phyloP scores from a whole-genome alignment of 2,797 vertebrate species.

The Trematocara caparti region DNA sequence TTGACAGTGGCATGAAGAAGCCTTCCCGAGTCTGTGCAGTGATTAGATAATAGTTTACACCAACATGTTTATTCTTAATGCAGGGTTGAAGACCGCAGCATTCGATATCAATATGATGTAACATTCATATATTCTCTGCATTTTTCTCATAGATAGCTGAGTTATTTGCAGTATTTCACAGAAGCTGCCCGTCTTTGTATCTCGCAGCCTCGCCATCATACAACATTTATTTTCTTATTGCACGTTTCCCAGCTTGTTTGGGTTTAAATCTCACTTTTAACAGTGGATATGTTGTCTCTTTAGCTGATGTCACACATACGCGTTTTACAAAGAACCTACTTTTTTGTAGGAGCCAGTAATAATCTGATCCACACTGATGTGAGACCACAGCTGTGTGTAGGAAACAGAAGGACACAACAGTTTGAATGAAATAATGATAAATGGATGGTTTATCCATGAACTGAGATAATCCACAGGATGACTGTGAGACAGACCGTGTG shows the following conservation, averaged over 20 bases:
- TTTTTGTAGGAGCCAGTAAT: neutral
- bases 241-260: neutral
- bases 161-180: neutral
- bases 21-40: neutral
- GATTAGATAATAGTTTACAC: neutral
- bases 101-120: neutral
- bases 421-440: neutral
- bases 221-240: neutral
- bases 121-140: neutral
- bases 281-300: neutral
- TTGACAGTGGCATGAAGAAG: neutral
- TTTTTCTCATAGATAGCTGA: neutral
- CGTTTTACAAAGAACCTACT: neutral
- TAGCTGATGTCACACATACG: accelerated
- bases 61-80: neutral
- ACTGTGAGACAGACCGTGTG: neutral
- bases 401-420: neutral
- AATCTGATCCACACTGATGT: neutral
- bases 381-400: neutral
- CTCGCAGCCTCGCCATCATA: neutral
- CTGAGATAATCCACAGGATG: neutral
- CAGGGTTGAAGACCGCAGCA: neutral
- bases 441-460: neutral
- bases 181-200: neutral
- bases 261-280: neutral